Evolutionary conservation across 1,140 invertebrate species (phyloP).

Genomic region (Atta cephalotes): DNA sequence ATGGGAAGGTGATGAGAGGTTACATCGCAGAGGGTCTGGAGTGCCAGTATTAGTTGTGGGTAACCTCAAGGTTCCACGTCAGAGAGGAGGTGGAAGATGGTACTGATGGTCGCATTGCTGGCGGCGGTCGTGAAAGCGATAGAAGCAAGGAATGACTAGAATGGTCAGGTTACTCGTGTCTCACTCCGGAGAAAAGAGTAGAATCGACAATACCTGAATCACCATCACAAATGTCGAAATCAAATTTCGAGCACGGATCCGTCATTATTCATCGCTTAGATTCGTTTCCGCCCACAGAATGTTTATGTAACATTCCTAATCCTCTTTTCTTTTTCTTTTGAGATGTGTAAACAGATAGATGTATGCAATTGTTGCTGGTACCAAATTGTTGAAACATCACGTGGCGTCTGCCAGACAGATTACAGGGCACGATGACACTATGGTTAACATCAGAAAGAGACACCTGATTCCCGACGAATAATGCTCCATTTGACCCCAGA

Average conservation of each 20-base stretch:
- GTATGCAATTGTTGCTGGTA: not conserved
- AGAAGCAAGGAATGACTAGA: slow-evolving; percentile 9
- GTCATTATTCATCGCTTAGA: slow-evolving; percentile 29
- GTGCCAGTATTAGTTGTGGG: slow-evolving; percentile 82
- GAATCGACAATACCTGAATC: slow-evolving; percentile 13
- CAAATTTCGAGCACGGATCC: slow-evolving; percentile 13
- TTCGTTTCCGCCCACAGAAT: slow-evolving; percentile 9
- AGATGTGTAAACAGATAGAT: slow-evolving; percentile 13
- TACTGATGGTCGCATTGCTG: slow-evolving; percentile 41
- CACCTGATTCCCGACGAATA: not conserved
- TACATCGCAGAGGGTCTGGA: slow-evolving; percentile 75
- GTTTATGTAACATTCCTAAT: not conserved
- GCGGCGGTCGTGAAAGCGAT: slow-evolving; percentile 27
- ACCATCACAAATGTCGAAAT: not conserved
- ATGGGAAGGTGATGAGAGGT: slow-evolving; percentile 80
- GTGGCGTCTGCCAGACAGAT: slow-evolving; percentile 12
- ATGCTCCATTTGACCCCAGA: slow-evolving; percentile 7
- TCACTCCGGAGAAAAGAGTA: not conserved
- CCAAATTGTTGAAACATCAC: slow-evolving; percentile 36
- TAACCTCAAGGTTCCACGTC: slow-evolving; percentile 80
- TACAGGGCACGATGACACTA: slow-evolving; percentile 38
- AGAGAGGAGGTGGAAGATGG: slow-evolving; percentile 41
- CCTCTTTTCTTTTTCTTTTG: not conserved
- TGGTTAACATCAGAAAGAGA: not conserved
- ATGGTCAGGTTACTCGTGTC: slow-evolving; percentile 51